These are phyloP conservation scores for Drosophila emarginata DNA, from an alignment of 2,888 invertebrate genomes.

Conservation along the genomic window DNA sequence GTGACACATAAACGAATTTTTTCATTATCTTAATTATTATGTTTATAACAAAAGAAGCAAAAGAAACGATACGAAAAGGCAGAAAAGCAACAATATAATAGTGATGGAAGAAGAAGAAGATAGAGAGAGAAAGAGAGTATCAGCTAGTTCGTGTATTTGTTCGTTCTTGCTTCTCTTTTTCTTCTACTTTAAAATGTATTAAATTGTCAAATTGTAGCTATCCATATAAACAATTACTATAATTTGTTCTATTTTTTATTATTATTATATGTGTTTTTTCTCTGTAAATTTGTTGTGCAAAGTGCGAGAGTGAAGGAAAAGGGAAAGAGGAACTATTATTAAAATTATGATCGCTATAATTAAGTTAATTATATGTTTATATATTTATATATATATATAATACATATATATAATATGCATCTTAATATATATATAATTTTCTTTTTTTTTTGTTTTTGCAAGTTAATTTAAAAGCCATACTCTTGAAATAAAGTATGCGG, in stretches of 20 bases:
- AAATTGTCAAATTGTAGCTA: neutral
- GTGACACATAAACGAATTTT: slow-evolving; percentile 83
- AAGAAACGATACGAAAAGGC: neutral
- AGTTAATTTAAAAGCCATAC: neutral
- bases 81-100: neutral
- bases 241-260: neutral
- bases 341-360: slow-evolving; percentile 16
- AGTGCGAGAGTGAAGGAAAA: slow-evolving; percentile 11
- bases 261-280: neutral
- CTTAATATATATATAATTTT: neutral
- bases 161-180: neutral
- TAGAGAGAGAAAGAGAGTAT: neutral
- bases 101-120: neutral
- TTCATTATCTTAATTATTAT: slow-evolving; percentile 69
- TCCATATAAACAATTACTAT: neutral
- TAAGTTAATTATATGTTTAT: slow-evolving; percentile 25
- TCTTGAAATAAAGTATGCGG: neutral
- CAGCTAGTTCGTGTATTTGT: neutral
- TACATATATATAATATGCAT: slow-evolving; percentile 10
- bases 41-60: slow-evolving; percentile 24
- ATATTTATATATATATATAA: slow-evolving; percentile 16
- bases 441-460: neutral
- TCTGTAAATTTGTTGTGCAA: slow-evolving; percentile 22
- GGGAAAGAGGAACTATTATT: slow-evolving; percentile 33
- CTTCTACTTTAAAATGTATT: neutral